Evolutionary conservation across 2,113 vertebrate genomes (phyloP), one percentile per base, ranked within the genome.

Genomic region (Esox niger): DNA sequence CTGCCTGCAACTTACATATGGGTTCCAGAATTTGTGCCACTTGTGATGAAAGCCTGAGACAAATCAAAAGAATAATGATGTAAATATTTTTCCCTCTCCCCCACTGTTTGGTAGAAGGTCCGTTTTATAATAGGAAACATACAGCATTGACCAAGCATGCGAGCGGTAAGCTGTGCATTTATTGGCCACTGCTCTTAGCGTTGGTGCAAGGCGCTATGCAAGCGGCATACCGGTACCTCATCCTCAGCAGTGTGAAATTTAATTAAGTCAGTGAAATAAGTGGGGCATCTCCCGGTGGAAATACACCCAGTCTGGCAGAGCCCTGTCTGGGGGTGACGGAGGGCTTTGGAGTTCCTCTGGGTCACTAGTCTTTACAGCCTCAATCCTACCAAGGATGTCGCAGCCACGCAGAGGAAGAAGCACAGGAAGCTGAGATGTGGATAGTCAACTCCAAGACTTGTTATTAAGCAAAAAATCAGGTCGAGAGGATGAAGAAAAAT

Each of bases 21-120:
- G 82, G 77, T 66, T 84, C 69, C 78, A 82, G 76, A 82, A 77
- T 81, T 76, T 84, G 70, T 58, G 73, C 83, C 87, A 82, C 83
- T 80, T 72, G 83, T 82, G 79, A 89, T 84, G 73, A 84, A 85
- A 80, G 78, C 61, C 77, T 71, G 60, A 74, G 79, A 61, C 82
- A 68, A 79, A 86, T 65, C 75, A 72, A 77, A 83, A 73, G 75
- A 90, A 86, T 84, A 86, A 78, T 86, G 86, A 82, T 78, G 78
- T 76, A 76, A 89, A 90, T 90, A 87, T 90, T 89, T 86, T 17
- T 43, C 38, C 38, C 38, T 43, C 13, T 43, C 15, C 17, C 38
- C 17, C 38, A 10, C 38, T 17, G 15, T 17, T 43, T 43, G 38
- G 38, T 43, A 43, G 38, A 43, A 43, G 38, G 38, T 15, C 38